Conservation (phyloP, 2,797 vertebrate species). For the Scolopax rusticola region DNA sequence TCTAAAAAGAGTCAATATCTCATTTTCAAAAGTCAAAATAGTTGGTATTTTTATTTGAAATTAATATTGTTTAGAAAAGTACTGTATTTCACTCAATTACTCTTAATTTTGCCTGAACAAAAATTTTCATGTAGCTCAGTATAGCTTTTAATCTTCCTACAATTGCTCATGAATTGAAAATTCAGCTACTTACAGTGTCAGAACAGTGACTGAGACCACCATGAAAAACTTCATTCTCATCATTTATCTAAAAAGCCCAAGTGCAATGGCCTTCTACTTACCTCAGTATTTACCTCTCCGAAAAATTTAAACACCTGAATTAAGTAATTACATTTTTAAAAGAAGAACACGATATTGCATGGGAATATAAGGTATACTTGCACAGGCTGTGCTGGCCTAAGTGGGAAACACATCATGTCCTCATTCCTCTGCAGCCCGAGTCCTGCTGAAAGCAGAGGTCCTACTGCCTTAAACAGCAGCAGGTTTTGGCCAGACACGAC, state of each 20-base stretch:
- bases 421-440: neutral
- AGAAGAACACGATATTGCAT: neutral
- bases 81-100: neutral
- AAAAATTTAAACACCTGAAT: neutral
- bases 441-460: neutral
- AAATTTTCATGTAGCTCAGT: neutral
- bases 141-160: neutral
- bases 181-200: neutral
- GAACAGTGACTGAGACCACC: neutral
- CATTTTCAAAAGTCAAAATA: neutral
- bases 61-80: neutral
- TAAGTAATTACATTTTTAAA: neutral
- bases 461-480: neutral
- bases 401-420: neutral
- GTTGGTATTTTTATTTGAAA: neutral
- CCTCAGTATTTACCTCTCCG: neutral
- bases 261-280: neutral
- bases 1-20: neutral
- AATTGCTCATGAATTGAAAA: neutral
- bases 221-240: neutral
- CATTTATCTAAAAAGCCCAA: neutral
- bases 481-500: neutral
- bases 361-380: neutral
- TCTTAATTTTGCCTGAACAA: neutral
- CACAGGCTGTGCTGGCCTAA: neutral